These are phyloP conservation scores for Varecia variegata DNA, from an alignment of 2,797 vertebrate species.

Conservation along the genomic window DNA sequence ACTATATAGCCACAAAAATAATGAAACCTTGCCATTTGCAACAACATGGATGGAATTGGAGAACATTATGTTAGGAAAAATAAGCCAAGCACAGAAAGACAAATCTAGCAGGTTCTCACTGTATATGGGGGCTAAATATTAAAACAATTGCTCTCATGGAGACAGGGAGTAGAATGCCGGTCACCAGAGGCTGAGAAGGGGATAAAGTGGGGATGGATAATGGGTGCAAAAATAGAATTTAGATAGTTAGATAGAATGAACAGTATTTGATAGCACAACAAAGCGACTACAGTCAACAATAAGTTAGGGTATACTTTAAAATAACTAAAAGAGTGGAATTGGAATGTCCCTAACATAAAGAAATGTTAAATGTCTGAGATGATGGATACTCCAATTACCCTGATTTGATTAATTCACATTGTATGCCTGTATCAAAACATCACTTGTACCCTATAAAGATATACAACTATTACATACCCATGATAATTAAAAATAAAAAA, in stretches of 20 bases:
- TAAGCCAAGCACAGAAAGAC: not conserved
- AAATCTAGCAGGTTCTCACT: not conserved
- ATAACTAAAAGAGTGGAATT: not conserved
- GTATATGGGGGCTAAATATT: not conserved
- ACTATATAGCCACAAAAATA: not conserved
- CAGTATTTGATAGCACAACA: not conserved
- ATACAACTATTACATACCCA: not conserved
- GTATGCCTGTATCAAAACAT: not conserved
- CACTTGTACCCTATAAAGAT: not conserved
- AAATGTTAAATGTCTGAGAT: not conserved
- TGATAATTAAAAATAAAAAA: not conserved
- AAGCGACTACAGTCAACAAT: not conserved
- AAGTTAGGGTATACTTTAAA: not conserved
- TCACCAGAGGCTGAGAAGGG: not conserved
- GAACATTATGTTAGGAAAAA: not conserved
- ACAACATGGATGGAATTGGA: not conserved
- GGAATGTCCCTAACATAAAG: not conserved
- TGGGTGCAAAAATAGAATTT: not conserved
- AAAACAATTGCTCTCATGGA: not conserved
- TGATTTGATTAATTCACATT: not conserved
- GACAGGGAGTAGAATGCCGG: not conserved
- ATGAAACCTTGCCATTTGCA: not conserved
- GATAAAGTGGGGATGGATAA: not conserved
- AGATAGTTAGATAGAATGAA: not conserved
- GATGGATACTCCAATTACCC: not conserved